A percentile compares a stretch with the other conserved stretches of the same genome.
Evolutionary conservation across 2,888 invertebrate genomes (phyloP).

Genomic region (Pollenia angustigena): DNA sequence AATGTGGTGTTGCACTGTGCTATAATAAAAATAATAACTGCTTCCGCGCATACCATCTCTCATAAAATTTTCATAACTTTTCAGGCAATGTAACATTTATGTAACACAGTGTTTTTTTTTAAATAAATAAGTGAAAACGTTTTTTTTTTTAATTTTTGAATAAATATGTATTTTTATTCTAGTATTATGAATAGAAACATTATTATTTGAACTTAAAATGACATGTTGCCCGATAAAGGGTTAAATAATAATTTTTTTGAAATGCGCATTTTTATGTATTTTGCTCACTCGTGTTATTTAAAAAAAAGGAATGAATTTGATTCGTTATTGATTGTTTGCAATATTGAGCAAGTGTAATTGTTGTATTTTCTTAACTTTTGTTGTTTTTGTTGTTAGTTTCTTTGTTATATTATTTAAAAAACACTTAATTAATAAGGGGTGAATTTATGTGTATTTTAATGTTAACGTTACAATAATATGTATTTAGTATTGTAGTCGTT

Average conservation of each 20-base stretch:
- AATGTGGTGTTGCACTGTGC: too few relatives aligned
- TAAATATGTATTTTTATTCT: too few relatives aligned
- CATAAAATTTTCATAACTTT: too few relatives aligned
- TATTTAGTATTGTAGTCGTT: constrained; percentile 57
- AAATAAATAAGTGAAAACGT: too few relatives aligned
- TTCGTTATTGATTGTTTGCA: constrained; percentile 67
- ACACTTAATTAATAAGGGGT: constrained; percentile 25
- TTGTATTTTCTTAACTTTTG: constrained; percentile 38
- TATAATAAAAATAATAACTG: too few relatives aligned
- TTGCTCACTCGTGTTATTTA: constrained; percentile 62
- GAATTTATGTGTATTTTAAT: constrained; percentile 37
- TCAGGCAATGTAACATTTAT: too few relatives aligned
- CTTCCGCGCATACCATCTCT: too few relatives aligned
- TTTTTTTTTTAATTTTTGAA: too few relatives aligned
- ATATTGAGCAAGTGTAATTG: constrained; percentile 25
- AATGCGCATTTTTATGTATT: constrained; percentile 70
- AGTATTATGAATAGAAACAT: too few relatives aligned
- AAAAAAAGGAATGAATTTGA: constrained; percentile 73
- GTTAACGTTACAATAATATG: constrained; percentile 18
- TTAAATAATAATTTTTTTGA: constrained; percentile 37
- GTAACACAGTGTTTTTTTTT: too few relatives aligned
- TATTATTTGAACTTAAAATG: too few relatives aligned
- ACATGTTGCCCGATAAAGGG: too few relatives aligned
- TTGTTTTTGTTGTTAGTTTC: constrained; percentile 12
- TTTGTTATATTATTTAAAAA: constrained; percentile 34